Conservation (phyloP, 92 coral and sea anemone genomes). For the Nematostella vectensis region DNA sequence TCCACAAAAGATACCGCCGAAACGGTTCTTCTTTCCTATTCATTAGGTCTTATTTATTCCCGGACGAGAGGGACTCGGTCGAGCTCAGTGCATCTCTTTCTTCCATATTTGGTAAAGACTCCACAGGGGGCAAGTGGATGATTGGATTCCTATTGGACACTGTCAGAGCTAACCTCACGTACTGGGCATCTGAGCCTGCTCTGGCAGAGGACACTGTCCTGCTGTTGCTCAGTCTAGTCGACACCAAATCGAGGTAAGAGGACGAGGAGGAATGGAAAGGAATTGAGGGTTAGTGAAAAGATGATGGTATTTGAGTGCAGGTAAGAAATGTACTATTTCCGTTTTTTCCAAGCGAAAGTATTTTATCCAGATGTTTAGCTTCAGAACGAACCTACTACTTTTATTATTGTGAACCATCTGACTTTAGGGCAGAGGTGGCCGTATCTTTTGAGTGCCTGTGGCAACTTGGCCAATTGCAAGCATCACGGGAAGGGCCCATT, state of each 20-base stretch:
- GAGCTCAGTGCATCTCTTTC: slow-evolving; percentile 62
- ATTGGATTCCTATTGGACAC: slow-evolving; percentile 76
- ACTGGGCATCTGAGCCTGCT: slow-evolving; percentile 86
- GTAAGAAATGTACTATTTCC: too few species aligned
- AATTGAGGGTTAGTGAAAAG: not conserved
- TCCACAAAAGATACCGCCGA: too few species aligned
- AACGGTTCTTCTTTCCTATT: too few species aligned
- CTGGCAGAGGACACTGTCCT: slow-evolving; percentile 80
- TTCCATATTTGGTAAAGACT: slow-evolving; percentile 67
- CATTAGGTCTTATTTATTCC: slow-evolving; percentile 67
- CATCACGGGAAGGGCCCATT: slow-evolving; percentile 61
- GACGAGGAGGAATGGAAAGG: not conserved
- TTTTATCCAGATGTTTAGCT: too few species aligned
- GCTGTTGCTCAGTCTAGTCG: slow-evolving; percentile 73
- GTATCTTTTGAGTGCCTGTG: slow-evolving; percentile 70
- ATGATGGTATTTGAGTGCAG: not conserved
- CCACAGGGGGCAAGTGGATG: slow-evolving; percentile 77
- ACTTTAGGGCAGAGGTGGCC: slow-evolving; percentile 79
- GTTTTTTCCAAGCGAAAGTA: too few species aligned
- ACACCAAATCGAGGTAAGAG: slow-evolving; percentile 63
- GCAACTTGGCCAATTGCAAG: slow-evolving; percentile 77
- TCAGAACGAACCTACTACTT: too few species aligned
- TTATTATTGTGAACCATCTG: too few species aligned
- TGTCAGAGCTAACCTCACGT: slow-evolving; percentile 64
- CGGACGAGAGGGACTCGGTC: slow-evolving; percentile 78